phyloP scores from a whole-genome alignment of 2,113 vertebrate genomes.

The Microcebus griseorufus region DNA sequence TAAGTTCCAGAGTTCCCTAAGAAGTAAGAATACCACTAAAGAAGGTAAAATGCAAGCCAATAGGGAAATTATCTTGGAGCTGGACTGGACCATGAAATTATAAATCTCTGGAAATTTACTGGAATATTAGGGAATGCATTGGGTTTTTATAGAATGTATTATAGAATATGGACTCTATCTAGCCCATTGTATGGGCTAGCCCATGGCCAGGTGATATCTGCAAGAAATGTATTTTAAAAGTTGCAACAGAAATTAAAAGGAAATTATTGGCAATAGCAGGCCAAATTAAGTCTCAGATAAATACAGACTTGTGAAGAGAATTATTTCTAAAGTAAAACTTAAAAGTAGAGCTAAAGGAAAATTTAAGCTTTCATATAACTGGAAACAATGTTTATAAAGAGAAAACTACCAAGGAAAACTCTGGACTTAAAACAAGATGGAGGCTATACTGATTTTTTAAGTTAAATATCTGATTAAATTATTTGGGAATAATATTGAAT shows the following conservation, averaged over 20 bases:
- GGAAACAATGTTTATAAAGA: not conserved
- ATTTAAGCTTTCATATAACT: not conserved
- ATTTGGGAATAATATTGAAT: not conserved
- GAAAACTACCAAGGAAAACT: not conserved
- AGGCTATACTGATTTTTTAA: not conserved
- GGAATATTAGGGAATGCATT: not conserved
- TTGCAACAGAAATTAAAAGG: no score
- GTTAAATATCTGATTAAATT: not conserved
- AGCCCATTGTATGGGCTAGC: not conserved
- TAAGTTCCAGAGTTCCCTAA: not conserved
- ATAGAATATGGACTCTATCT: not conserved
- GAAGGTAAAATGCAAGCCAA: not conserved
- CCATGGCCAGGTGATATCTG: not conserved
- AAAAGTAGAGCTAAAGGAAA: not conserved
- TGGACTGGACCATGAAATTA: not conserved
- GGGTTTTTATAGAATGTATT: not conserved
- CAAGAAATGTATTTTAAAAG: no score
- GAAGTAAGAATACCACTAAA: not conserved
- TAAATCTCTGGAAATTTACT: not conserved
- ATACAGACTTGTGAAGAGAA: not conserved
- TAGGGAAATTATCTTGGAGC: not conserved
- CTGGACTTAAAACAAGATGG: not conserved
- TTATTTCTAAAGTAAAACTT: not conserved
- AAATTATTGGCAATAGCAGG: not conserved
- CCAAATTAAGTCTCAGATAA: not conserved